Base-by-base conservation (phyloP, 2,797 vertebrate species). In the Enteromius treurensis region DNA sequence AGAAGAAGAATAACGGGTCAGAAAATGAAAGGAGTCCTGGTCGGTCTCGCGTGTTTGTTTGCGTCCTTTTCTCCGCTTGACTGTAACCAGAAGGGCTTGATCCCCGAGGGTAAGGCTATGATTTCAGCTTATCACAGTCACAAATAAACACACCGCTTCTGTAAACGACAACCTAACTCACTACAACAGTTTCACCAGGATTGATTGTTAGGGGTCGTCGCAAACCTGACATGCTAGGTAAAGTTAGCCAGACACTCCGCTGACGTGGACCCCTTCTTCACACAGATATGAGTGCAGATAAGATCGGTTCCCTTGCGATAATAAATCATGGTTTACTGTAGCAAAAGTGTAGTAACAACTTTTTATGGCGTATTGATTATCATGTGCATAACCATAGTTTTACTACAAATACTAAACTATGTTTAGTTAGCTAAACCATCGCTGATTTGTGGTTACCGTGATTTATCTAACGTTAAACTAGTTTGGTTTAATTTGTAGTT, bases 231-330 rank as follows among this genome's bases (percentile, higher is more conserved):
- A 23, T 23, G 69, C 55, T 64, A 19, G 29, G 9, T 49, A 62
- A 60, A 40, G 77, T 68, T 79, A 73, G 58, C 73, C 53, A 68
- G 69, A 76, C 45, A 76, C 83, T 71, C 51, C 92, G 95, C 92
- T 95, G 94, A 95, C 95, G 95, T 95, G 95, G 95, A 95, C 84
- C 65, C 68, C 60, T 75, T 15, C 58, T 74, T 13, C 79, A n/a
- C 62, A 45, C 71, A 45, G 15, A 60, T 17, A 82, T 68, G 15
- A 53, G 42, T 75, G 21, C 7, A 6, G n/a, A 64, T 29, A 6
- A n/a, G 34, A 26, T 19, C 45, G 60, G 21, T 17, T 68, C 3
- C 1, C 21, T 37, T 5, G 45, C 8, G 55, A 26, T 45, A 14
- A n/a, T 15, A 2, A 26, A n/a, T 13, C 8, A 40, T 21, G 51